Conservation (phyloP, 2,888 invertebrate species). For the Pachliopta kotzebuea region DNA sequence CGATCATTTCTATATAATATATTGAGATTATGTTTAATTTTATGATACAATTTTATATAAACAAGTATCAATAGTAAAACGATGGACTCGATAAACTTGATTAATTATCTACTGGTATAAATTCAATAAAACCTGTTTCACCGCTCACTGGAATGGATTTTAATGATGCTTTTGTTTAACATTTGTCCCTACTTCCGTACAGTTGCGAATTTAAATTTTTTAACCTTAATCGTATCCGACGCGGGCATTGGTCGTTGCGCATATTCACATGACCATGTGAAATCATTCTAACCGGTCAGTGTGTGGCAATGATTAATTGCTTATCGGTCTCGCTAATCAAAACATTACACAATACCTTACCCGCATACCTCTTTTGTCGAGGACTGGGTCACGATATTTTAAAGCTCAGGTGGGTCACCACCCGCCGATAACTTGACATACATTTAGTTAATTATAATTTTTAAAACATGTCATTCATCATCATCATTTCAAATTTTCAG, state of each 20-base stretch:
- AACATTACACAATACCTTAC: slow-evolving; percentile 49
- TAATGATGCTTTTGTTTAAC: slow-evolving; percentile 31
- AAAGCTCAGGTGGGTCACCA: slow-evolving; percentile 36
- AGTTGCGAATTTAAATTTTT: slow-evolving; percentile 29
- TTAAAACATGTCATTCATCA: background rate
- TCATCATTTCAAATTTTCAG: no score
- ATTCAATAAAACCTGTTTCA: slow-evolving; percentile 30
- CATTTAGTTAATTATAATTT: slow-evolving; percentile 19
- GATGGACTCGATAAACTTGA: slow-evolving; percentile 8
- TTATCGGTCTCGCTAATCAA: slow-evolving; percentile 52
- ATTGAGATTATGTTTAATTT: background rate
- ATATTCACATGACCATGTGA: slow-evolving; percentile 35
- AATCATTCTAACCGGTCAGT: slow-evolving; percentile 58
- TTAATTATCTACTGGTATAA: slow-evolving; percentile 25
- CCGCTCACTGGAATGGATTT: slow-evolving; percentile 8
- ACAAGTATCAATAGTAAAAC: background rate
- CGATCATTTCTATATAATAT: no score
- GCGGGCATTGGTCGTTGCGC: slow-evolving; percentile 63
- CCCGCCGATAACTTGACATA: slow-evolving; percentile 7
- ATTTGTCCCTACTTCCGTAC: slow-evolving; percentile 29
- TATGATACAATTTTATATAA: background rate
- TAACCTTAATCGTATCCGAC: slow-evolving; percentile 69
- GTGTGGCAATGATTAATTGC: slow-evolving; percentile 63
- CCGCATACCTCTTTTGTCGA: slow-evolving; percentile 46
- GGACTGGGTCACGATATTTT: slow-evolving; percentile 39